These are phyloP conservation scores for Spinibarbus caldwelli DNA, from an alignment of 2,797 vertebrate species.

Conservation along the genomic window DNA sequence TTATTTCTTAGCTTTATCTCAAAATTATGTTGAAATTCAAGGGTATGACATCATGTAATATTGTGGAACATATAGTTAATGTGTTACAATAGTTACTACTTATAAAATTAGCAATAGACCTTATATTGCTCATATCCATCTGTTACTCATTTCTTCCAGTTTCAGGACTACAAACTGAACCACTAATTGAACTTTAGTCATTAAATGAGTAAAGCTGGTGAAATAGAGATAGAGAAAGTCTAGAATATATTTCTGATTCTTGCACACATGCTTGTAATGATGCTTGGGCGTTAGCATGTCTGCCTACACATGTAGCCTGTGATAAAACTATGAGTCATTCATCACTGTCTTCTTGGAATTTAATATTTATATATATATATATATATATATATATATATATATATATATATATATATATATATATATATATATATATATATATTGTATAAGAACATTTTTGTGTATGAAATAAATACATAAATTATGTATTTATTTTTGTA, in stretches of 20 bases:
- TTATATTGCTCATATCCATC: not conserved
- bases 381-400: no score
- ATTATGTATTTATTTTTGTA: no score
- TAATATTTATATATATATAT: no score
- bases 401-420: no score
- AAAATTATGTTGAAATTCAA: not conserved
- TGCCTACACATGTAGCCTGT: constrained; percentile 25
- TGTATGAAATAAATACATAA: no score
- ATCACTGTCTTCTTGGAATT: constrained; percentile 42
- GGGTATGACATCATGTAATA: not conserved
- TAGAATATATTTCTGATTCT: constrained; percentile 13
- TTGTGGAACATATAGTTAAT: not conserved
- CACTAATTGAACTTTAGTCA: not conserved
- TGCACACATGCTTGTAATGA: constrained; percentile 16
- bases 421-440: no score
- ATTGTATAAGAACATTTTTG: no score
- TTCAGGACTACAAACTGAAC: not conserved
- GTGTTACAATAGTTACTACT: not conserved
- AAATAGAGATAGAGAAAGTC: not conserved
- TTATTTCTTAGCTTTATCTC: not conserved
- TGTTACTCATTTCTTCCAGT: not conserved
- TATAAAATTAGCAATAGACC: not conserved
- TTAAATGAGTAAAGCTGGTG: not conserved
- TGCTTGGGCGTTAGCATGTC: constrained; percentile 8
- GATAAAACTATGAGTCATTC: constrained; percentile 42